Evolutionary conservation across 2,888 invertebrate species (phyloP).

Genomic region (Pollenia amentaria): DNA sequence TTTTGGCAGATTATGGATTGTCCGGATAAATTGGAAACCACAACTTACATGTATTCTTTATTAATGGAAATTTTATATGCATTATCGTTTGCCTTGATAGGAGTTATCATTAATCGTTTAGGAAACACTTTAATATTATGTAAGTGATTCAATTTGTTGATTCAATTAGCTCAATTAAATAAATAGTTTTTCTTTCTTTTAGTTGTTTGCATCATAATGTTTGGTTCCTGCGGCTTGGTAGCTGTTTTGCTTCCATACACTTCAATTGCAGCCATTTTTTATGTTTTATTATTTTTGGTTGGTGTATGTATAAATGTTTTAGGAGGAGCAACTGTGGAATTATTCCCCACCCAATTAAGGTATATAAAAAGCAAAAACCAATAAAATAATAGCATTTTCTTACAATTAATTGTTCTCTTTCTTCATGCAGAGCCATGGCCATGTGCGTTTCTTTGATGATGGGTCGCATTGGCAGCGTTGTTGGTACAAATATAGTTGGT

Average conservation of each 20-base stretch:
- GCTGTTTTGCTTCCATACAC: conserved; percentile 77
- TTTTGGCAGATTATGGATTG: conserved; percentile 75
- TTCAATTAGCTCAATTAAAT: not conserved
- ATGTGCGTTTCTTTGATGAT: conserved; percentile 86
- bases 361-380: conserved; percentile 55
- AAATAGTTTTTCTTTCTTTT: conserved; percentile 25
- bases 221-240: conserved; percentile 77
- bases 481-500: conserved; percentile 85
- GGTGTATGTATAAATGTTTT: conserved; percentile 80
- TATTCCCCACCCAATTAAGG: conserved; percentile 82
- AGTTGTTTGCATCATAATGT: conserved; percentile 77
- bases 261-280: conserved; percentile 78
- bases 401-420: not conserved
- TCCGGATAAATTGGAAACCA: conserved; percentile 77
- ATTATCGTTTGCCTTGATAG: conserved; percentile 79
- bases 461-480: conserved; percentile 85
- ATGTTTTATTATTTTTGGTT: conserved; percentile 77
- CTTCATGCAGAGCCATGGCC: conserved; percentile 85
- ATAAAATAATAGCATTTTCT: not conserved
- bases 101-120: conserved; percentile 79
- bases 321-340: conserved; percentile 80
- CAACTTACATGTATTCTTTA: conserved; percentile 79
- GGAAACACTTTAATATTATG: conserved; percentile 80
- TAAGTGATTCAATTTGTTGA: conserved; percentile 70
- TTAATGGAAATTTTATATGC: conserved; percentile 79